A percentile compares a stretch with the other conserved stretches of the same genome.
Evolutionary conservation across 2,113 vertebrate species (phyloP).

Genomic region (Vireo altiloquus): DNA sequence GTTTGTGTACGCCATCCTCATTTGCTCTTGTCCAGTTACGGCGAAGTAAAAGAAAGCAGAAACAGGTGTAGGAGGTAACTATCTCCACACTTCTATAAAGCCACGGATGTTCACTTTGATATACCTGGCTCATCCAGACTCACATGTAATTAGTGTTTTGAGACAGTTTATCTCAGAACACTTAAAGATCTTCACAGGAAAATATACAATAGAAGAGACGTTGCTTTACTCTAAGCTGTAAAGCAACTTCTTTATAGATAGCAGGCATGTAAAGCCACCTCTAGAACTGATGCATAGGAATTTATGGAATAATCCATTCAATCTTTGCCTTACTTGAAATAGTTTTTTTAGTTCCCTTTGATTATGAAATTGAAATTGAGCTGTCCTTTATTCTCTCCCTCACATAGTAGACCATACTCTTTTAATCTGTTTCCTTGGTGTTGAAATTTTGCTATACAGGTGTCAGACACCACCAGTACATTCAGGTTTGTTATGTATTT

Average conservation of each 20-base stretch:
- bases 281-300: background rate
- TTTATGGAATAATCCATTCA: background rate
- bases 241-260: background rate
- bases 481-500: background rate
- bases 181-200: background rate
- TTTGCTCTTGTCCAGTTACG: background rate
- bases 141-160: background rate
- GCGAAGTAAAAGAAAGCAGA: background rate
- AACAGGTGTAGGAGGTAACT: background rate
- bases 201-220: background rate
- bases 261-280: background rate
- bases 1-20: background rate
- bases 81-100: background rate
- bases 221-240: background rate
- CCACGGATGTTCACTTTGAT: background rate
- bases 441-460: background rate
- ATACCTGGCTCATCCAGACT: background rate
- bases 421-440: background rate
- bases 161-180: background rate
- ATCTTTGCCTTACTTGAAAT: background rate
- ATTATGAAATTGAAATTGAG: background rate
- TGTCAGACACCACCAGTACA: background rate
- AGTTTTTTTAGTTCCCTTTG: background rate
- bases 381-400: background rate
- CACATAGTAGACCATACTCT: background rate